phyloP scores from a whole-genome alignment of 2,888 invertebrate genomes.

The Orchesella flavescens region DNA sequence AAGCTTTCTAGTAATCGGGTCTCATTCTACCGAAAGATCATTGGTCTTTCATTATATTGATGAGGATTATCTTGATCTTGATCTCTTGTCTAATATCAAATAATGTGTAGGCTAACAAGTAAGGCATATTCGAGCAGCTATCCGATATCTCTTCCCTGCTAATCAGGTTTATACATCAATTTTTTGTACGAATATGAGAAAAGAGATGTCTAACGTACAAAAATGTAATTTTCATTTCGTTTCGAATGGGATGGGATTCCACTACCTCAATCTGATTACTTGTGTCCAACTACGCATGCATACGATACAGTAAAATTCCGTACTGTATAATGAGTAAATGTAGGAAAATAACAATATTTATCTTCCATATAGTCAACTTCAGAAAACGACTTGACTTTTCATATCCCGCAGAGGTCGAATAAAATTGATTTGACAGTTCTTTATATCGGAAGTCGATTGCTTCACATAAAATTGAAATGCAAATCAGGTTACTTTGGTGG shows the following conservation, averaged over 20 bases:
- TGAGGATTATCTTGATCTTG: conserved; percentile 18
- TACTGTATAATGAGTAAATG: neutral
- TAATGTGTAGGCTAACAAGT: neutral
- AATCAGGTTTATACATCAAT: conserved; percentile 32
- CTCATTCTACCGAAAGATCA: conserved; percentile 7
- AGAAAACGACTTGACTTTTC: neutral
- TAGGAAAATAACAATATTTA: neutral
- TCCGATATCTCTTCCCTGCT: conserved; percentile 2
- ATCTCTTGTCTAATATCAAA: neutral
- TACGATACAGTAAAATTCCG: neutral
- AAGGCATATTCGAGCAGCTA: neutral
- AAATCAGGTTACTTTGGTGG: neutral
- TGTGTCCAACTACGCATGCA: conserved; percentile 6
- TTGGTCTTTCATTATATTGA: conserved; percentile 17
- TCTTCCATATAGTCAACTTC: neutral
- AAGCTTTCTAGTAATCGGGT: neutral
- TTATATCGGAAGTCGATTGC: conserved; percentile 42
- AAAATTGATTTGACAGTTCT: conserved; percentile 47
- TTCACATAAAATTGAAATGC: conserved; percentile 22
- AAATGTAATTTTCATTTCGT: too few relatives aligned
- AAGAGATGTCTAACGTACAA: neutral
- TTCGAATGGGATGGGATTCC: neutral
- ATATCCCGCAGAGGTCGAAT: conserved; percentile 50
- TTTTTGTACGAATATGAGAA: neutral
- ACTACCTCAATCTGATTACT: conserved; percentile 21